Conservation (phyloP, 64 coral and sea anemone species). For the Trachythela sp. region DNA sequence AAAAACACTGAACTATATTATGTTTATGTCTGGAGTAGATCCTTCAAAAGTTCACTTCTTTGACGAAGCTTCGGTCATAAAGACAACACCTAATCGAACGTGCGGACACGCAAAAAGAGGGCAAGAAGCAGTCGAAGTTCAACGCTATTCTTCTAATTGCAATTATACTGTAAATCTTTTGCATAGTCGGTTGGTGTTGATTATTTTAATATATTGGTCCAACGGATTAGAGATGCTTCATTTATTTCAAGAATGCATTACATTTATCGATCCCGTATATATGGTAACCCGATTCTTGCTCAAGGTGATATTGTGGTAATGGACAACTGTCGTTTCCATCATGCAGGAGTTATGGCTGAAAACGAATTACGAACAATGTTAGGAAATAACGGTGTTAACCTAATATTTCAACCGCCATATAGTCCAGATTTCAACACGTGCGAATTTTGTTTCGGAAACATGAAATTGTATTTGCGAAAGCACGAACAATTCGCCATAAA, state of each 20-base stretch:
- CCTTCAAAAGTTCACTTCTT: constrained; percentile 44
- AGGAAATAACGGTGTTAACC: neutral
- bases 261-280: neutral
- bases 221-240: constrained; percentile 36
- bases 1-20: constrained; percentile 48
- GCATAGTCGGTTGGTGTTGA: constrained; percentile 60
- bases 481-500: constrained; percentile 29
- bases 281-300: constrained; percentile 37
- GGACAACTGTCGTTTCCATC: constrained; percentile 49
- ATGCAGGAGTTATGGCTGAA: constrained; percentile 2
- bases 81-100: constrained; percentile 30
- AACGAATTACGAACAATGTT: constrained; percentile 1
- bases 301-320: constrained; percentile 42
- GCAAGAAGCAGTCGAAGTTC: constrained; percentile 48
- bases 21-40: constrained; percentile 31
- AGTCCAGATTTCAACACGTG: constrained; percentile 26
- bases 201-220: constrained; percentile 51
- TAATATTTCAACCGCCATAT: constrained; percentile 36
- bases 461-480: constrained; percentile 28
- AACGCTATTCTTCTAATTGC: constrained; percentile 56
- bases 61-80: constrained; percentile 36
- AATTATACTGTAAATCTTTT: too few species aligned
- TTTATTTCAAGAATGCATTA: constrained; percentile 41
- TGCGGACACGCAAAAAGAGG: constrained; percentile 36
- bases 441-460: constrained; percentile 27